Base-by-base conservation (phyloP, 1,140 invertebrate genomes). In the Bombus cullumanus region DNA sequence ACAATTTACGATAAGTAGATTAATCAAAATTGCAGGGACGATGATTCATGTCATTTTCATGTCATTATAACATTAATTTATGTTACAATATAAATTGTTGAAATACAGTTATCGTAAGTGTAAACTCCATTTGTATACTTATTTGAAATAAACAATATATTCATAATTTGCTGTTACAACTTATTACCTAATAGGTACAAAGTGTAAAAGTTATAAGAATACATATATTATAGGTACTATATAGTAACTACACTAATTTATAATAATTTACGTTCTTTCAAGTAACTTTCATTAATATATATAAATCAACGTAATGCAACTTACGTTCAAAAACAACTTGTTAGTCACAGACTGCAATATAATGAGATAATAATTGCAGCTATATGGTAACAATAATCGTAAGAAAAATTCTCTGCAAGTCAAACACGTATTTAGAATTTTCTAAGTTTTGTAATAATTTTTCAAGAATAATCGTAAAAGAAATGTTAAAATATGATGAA, bases 1-100 rank as follows among this genome's bases (percentile, higher is more conserved):
- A 62, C 69, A 62, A 81, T 73, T 81, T 62, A 34, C n/a, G 47
- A 47, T 34, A 62, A 74, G 22, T 62, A 59, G 31, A 82, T 82
- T 47, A 73, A 53, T 59, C 69, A 62, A 34, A 41, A 82, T 74
- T 80, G 28, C 31, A 28, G 43, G 53, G 57, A 39, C 34, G 5
- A n/a, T 59, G 10, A 57, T 66, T 47, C 53, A 69, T 3, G 1
- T n/a, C 13, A 1, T 18, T 28, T 9, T 53, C 18, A 22, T 22
- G 47, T 53, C 0, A 53, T 53, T 53, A 22, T 53, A 53, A 53
- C 6, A 22, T 53, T 53, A 53, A 53, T 6, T 53, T 53, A 53
- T 22, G 47, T 53, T 53, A n/a, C 18, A n/a, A 22, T 15, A 66
- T 28, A 34, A 68, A 66, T 66, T 13, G 22, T 78, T 43, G 18